Evolutionary conservation across 23 tunicate species (phyloP), one percentile per base, ranked within the genome.

Genomic region (Ciona savignyi): DNA sequence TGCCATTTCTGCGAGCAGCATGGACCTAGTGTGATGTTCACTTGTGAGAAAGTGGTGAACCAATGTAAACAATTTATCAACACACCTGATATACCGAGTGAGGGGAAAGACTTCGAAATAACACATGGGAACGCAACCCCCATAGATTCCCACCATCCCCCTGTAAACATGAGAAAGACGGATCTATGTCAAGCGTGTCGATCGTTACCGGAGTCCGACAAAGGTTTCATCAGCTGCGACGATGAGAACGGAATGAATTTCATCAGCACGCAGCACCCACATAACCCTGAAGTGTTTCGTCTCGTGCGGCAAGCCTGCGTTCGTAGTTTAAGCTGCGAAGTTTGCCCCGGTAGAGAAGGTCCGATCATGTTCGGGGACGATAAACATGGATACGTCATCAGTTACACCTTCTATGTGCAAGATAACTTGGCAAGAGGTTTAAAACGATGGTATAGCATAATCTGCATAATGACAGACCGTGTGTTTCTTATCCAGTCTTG

Each of bases 1-100:
- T 89, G 96, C 60, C 96, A 89, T 63, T 89, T 89, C 51, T 89
- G 96, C 70, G 96, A 89, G 62, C 81, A 89, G 20, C 96, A 89
- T 62, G 96, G 96, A 0, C 96, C n/a, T n/a, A n/a, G n/a, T n/a
- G n/a, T n/a, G n/a, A n/a, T n/a, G n/a, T n/a, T n/a, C n/a, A n/a
- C n/a, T 72, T 84, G 1, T 72, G 84, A 33, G 82, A 89, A 62
- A 89, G 83, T 23, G 66, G 68, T 0, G 6, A 23, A 24, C 70
- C 74, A 1, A 64, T 22, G 22, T 23, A n/a, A n/a, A n/a, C n/a
- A n/a, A n/a, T 11, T 22, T n/a, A n/a, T n/a, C n/a, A n/a, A n/a
- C n/a, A n/a, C n/a, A n/a, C n/a, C n/a, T n/a, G n/a, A n/a, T n/a
- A n/a, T n/a, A n/a, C n/a, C n/a, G n/a, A n/a, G n/a, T n/a, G n/a